Conservation (phyloP, 1,140 invertebrate genomes). For the Zaprionus lachaisei region DNA sequence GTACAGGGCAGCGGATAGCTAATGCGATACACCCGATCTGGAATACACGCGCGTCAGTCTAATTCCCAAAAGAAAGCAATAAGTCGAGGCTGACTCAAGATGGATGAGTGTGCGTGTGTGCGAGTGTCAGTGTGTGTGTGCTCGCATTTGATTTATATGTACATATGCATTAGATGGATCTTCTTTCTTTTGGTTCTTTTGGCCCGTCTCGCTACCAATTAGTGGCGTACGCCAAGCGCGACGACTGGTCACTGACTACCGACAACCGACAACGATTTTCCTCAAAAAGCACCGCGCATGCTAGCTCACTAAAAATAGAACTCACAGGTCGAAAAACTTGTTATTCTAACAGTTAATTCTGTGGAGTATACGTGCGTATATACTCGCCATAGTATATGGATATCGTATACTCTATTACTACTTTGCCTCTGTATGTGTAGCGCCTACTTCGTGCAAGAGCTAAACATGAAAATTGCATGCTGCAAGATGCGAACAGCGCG, state of each 20-base stretch:
- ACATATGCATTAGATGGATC: constrained; percentile 38
- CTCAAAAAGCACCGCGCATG: constrained; percentile 35
- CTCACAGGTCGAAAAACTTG: constrained; percentile 48
- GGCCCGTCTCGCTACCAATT: constrained; percentile 53
- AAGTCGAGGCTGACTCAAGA: neutral
- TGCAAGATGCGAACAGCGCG: constrained; percentile 7
- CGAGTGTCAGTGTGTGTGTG: neutral
- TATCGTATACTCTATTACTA: neutral
- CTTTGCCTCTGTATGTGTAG: constrained; percentile 10
- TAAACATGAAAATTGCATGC: constrained; percentile 49
- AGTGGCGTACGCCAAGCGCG: constrained; percentile 54
- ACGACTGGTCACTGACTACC: constrained; percentile 55
- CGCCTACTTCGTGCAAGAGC: constrained; percentile 24
- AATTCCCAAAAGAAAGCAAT: constrained; percentile 4
- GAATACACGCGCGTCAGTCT: constrained; percentile 8
- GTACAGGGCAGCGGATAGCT: neutral
- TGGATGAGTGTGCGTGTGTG: neutral
- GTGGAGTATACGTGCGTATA: constrained; percentile 39
- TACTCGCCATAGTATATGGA: constrained; percentile 11
- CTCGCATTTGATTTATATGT: constrained; percentile 8
- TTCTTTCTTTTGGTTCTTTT: constrained; percentile 37
- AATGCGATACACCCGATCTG: constrained; percentile 7
- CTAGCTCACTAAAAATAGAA: constrained; percentile 49
- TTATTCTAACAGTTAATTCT: constrained; percentile 58
- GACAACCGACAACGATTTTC: constrained; percentile 42